Evolutionary conservation across 2,888 invertebrate genomes (phyloP).

Genomic region (Epiperipatus broadwayi): DNA sequence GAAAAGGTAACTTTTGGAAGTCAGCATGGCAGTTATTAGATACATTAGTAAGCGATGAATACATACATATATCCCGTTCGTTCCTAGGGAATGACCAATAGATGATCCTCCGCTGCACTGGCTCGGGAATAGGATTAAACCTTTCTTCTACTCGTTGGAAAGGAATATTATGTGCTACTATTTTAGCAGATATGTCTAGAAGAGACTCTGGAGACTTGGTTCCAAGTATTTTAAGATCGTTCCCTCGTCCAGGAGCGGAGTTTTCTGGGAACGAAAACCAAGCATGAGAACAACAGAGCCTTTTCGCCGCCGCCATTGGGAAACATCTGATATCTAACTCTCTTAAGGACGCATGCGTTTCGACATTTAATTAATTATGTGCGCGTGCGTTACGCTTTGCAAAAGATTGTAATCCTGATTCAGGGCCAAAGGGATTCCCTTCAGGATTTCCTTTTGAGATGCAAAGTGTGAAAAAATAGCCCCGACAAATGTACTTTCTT

Average conservation of each 20-base stretch:
- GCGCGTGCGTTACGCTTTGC: too few species aligned
- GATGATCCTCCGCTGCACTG: constrained; percentile 64
- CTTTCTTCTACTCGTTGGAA: constrained; percentile 70
- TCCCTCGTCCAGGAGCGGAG: constrained; percentile 12
- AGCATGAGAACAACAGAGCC: constrained; percentile 20
- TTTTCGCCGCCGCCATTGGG: constrained; percentile 20
- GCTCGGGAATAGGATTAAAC: constrained; percentile 68
- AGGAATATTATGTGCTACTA: constrained; percentile 62
- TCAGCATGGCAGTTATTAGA: constrained; percentile 35
- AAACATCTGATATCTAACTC: too few species aligned
- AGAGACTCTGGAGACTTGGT: constrained; percentile 41
- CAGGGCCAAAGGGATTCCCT: too few species aligned
- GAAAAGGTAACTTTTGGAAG: constrained; percentile 61
- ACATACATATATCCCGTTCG: constrained; percentile 72
- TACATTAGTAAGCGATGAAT: constrained; percentile 50
- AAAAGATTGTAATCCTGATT: too few species aligned
- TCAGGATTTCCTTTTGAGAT: too few species aligned
- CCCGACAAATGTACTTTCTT: too few species aligned
- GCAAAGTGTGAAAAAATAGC: too few species aligned
- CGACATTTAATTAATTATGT: too few species aligned
- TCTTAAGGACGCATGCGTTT: too few species aligned
- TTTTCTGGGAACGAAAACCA: constrained; percentile 17
- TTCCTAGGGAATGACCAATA: constrained; percentile 74
- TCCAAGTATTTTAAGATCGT: constrained; percentile 12
- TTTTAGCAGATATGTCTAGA: constrained; percentile 60